Base-by-base conservation (phyloP, 37 sponge, comb jelly and placozoan species). In the Halichondria panicea region DNA sequence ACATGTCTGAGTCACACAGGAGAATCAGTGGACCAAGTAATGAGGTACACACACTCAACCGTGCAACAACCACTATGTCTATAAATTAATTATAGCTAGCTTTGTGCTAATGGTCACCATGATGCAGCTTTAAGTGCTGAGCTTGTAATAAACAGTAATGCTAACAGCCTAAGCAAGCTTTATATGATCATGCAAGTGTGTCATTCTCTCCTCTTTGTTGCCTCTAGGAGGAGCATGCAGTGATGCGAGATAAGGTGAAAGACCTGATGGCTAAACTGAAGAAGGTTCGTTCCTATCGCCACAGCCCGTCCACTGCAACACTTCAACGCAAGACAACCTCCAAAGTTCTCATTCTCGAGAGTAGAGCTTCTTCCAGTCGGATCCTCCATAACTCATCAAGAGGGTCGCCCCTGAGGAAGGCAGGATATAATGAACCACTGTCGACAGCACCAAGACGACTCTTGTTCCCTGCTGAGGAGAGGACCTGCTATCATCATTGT, bases 191-290 rank as follows among this genome's bases (percentile, higher is more conserved):
- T n/a, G n/a, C n/a, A n/a, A n/a, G n/a, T n/a, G 55, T 77, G 33
- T 43, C 67, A 24, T 33, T 64, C 30, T 55, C 37, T 66, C 37
- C 37, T 27, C 53, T 8, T 59, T 70, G 63, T 7, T 33, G 11
- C 74, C 75, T 32, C 58, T n/a, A 52, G 43, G 27, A 34, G 43
- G 85, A 85, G 54, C 67, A 85, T 39, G 63, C 56, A 1, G 35
- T 72, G 35, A 85, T 73, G 0, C 15, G 66, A 54, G 66, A 63
- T 66, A 85, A 85, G 55, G 71, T 85, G 85, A 71, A 40, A 25
- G 79, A 70, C 1, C 43, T 85, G 39, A 74, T 72, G 57, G 56
- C 85, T 2, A 68, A 57, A 28, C 66, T 85, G 0, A 85, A 42
- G 66, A 55, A 54, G 48, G 75, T 1, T 1, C 59, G 40, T 36